Conservation (phyloP, 2,113 vertebrate genomes). For the Antigone vipio region DNA sequence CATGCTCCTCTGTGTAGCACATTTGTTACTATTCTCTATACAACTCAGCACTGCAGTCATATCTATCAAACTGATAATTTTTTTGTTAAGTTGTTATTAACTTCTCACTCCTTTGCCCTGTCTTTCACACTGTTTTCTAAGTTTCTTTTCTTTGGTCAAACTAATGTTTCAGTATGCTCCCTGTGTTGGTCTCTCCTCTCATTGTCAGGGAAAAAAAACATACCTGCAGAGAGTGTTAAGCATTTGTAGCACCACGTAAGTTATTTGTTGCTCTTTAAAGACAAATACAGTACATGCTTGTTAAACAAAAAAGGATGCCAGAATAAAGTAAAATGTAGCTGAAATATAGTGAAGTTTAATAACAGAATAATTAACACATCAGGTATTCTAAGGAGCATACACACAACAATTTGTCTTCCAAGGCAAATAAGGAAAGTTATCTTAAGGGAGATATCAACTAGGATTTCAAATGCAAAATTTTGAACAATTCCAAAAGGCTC, state of each 20-base stretch:
- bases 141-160: not conserved
- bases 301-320: not conserved
- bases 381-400: not conserved
- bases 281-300: not conserved
- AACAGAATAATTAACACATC: not conserved
- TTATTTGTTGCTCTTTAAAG: not conserved
- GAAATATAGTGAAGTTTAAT: not conserved
- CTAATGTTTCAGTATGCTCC: not conserved
- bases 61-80: not conserved
- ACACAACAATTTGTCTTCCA: not conserved
- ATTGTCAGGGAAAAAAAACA: not conserved
- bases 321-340: not conserved
- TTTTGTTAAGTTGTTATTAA: not conserved
- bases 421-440: not conserved
- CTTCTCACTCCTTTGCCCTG: not conserved
- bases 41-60: not conserved
- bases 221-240: not conserved
- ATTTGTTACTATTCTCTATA: not conserved
- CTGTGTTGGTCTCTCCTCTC: not conserved
- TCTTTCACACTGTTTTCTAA: not conserved
- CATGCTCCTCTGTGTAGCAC: not conserved
- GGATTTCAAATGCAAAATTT: not conserved
- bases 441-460: not conserved
- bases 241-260: not conserved
- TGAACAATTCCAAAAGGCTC: not conserved